These are phyloP conservation scores for Druon quercuslanigerum DNA, from an alignment of 1,140 invertebrate genomes.

Conservation along the genomic window DNA sequence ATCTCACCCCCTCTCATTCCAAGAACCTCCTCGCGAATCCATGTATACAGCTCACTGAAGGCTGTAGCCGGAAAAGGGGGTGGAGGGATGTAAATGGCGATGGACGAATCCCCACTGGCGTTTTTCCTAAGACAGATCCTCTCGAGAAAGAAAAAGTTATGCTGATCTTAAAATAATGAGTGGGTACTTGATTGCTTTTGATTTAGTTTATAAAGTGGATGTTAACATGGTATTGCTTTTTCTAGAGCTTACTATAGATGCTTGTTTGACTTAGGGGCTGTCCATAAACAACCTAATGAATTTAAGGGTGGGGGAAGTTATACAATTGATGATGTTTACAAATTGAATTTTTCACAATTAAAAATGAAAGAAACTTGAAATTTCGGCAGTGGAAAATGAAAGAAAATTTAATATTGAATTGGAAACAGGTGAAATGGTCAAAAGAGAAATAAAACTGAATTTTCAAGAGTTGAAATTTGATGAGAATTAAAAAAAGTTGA, in stretches of 20 bases:
- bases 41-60: constrained; percentile 51
- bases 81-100: constrained; percentile 55
- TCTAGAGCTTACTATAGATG: too few species aligned
- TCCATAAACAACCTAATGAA: too few species aligned
- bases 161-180: background rate
- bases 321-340: too few species aligned
- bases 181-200: background rate
- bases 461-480: too few species aligned
- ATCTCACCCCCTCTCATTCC: constrained; percentile 29
- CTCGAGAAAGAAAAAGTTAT: constrained; percentile 2
- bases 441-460: too few species aligned
- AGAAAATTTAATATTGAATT: too few species aligned
- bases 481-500: too few species aligned
- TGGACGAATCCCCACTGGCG: constrained; percentile 47
- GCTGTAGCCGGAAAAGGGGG: constrained; percentile 42
- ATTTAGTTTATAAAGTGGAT: background rate
- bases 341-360: too few species aligned
- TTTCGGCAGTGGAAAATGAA: too few species aligned
- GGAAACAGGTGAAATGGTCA: too few species aligned
- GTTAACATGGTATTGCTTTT: background rate
- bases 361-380: too few species aligned
- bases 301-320: too few species aligned
- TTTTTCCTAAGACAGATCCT: constrained; percentile 36
- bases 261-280: constrained; percentile 33
- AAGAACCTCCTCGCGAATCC: constrained; percentile 50